Evolutionary conservation across 2,113 vertebrate species (phyloP).

Genomic region (Oreochromis aureus): DNA sequence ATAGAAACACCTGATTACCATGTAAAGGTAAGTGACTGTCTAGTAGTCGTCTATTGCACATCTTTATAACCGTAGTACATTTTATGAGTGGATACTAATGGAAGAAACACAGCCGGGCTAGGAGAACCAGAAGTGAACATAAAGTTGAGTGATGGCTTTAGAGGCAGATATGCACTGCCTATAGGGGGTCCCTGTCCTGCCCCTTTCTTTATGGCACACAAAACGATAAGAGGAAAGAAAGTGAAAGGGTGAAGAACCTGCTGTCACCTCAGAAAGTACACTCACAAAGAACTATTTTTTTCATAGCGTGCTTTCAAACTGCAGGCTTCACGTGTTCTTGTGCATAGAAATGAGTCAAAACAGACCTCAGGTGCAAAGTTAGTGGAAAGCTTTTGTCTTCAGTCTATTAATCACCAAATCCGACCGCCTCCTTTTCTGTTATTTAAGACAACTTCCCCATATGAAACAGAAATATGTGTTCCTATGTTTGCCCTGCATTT

Average conservation of each 20-base stretch:
- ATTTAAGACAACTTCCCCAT: neutral
- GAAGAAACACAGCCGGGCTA: slow-evolving; percentile 69
- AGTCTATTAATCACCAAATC: neutral
- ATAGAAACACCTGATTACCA: slow-evolving; percentile 12
- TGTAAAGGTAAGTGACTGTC: slow-evolving; percentile 13
- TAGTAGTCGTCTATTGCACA: slow-evolving; percentile 34
- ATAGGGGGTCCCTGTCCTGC: slow-evolving; percentile 47
- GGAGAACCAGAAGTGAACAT: slow-evolving; percentile 69
- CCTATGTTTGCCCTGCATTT: slow-evolving; percentile 24
- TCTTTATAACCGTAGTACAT: slow-evolving; percentile 62
- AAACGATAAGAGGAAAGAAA: slow-evolving; percentile 36
- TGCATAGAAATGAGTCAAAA: neutral
- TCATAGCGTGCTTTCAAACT: neutral
- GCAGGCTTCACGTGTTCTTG: neutral
- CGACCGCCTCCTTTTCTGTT: neutral
- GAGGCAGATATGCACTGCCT: slow-evolving; percentile 65
- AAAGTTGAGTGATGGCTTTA: slow-evolving; percentile 77
- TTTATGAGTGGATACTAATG: slow-evolving; percentile 76
- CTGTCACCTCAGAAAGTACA: neutral
- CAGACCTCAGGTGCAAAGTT: neutral
- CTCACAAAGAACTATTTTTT: neutral
- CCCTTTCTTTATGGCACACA: slow-evolving; percentile 31
- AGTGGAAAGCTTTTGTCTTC: neutral
- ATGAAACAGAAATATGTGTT: slow-evolving; percentile 26
- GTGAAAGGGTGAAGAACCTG: slow-evolving; percentile 23